Conservation (phyloP, 2,113 vertebrate species). For the Chloebia gouldiae region DNA sequence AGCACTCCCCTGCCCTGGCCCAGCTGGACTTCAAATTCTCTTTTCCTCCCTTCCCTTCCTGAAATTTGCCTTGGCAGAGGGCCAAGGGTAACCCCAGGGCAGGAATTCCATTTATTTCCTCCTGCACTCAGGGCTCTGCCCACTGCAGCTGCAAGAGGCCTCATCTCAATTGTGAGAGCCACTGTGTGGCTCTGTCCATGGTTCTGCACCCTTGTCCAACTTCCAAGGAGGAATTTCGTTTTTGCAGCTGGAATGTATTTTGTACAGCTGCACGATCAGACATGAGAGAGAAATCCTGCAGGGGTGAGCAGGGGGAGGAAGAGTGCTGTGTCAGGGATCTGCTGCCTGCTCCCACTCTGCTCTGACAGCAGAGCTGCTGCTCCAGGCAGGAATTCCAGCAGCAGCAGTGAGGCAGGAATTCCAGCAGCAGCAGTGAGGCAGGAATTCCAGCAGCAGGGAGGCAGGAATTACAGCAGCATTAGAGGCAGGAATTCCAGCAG, state of each 20-base stretch:
- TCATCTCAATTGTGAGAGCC: accelerated
- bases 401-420: background rate
- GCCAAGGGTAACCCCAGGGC: accelerated
- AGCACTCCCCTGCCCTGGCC: background rate
- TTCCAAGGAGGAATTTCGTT: background rate
- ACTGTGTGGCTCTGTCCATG: no score
- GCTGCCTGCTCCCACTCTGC: background rate
- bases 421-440: background rate
- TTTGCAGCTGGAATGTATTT: background rate
- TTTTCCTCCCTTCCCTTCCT: background rate
- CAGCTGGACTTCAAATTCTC: background rate
- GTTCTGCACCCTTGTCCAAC: background rate
- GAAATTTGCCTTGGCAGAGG: background rate
- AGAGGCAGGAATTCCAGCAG: no score
- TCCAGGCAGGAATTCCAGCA: background rate
- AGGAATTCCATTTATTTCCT: background rate
- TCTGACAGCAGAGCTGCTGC: slow-evolving; percentile 27
- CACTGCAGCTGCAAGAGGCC: accelerated
- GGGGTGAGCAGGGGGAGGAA: background rate
- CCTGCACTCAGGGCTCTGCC: background rate
- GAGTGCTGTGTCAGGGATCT: background rate
- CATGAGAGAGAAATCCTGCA: background rate
- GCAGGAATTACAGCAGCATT: background rate
- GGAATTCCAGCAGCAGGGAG: background rate
- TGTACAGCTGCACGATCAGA: background rate